phyloP scores from a whole-genome alignment of 2,113 vertebrate species.

The Chunga burmeisteri region DNA sequence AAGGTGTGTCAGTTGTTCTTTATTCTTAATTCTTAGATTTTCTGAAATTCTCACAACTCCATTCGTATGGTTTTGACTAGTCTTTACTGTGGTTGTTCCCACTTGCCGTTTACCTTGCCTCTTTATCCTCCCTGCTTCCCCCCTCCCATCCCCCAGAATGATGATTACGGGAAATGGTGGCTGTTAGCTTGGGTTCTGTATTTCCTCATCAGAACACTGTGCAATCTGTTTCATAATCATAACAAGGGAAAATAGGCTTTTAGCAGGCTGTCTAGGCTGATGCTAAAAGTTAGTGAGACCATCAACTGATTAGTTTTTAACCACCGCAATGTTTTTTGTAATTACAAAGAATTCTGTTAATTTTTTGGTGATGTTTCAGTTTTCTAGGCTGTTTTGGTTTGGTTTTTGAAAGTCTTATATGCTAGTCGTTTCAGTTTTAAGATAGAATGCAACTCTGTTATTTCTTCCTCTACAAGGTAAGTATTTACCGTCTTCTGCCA shows the following conservation, averaged over 20 bases:
- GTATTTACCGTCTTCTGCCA: slow-evolving; percentile 10
- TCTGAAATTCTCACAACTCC: background rate
- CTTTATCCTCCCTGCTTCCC: background rate
- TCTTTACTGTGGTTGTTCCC: background rate
- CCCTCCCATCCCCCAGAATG: background rate
- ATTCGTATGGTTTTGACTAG: background rate
- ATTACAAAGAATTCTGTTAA: background rate
- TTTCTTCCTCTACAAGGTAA: background rate
- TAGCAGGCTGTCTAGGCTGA: background rate
- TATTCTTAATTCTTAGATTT: background rate
- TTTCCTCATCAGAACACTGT: slow-evolving; percentile 46
- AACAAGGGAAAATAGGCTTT: background rate
- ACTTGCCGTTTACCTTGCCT: background rate
- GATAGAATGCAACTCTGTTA: background rate
- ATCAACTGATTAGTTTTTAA: background rate
- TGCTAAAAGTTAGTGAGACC: background rate
- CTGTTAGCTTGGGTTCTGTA: slow-evolving; percentile 1
- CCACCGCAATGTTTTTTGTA: background rate
- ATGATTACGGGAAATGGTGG: slow-evolving; percentile 40
- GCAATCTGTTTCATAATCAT: slow-evolving; percentile 50
- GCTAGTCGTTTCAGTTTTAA: background rate
- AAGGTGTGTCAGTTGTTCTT: slow-evolving; percentile 77
- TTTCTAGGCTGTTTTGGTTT: background rate
- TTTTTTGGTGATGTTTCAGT: background rate
- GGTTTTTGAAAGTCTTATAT: background rate